Percentiles rank a stretch among this genome's conserved stretches.
Evolutionary conservation across 2,113 vertebrate species (phyloP).

Genomic region (Antennarius striatus): DNA sequence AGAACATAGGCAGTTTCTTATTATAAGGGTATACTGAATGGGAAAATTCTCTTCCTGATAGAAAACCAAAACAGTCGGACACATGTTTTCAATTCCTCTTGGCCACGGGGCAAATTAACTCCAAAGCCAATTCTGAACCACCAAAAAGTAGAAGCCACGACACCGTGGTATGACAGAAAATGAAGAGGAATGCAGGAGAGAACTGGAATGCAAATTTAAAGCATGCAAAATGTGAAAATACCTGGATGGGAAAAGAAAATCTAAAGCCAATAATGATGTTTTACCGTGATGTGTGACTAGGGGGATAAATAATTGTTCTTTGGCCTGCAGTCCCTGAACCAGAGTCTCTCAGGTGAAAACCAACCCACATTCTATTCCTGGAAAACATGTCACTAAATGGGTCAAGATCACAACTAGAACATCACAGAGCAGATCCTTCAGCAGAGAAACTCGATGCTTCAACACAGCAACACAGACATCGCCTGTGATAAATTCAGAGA

Average conservation of each 20-base stretch:
- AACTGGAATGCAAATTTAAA: constrained; percentile 16
- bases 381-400: constrained; percentile 74
- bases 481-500: neutral
- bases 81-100: constrained; percentile 64
- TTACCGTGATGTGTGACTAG: neutral
- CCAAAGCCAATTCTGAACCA: constrained; percentile 47
- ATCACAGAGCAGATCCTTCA: constrained; percentile 27
- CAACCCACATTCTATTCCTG: constrained; percentile 75
- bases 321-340: constrained; percentile 12
- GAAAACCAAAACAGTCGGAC: constrained; percentile 50
- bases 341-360: constrained; percentile 53
- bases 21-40: constrained; percentile 17
- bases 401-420: constrained; percentile 63
- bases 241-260: neutral
- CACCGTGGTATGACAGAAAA: constrained; percentile 23
- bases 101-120: constrained; percentile 41
- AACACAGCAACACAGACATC: neutral
- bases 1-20: constrained; percentile 20
- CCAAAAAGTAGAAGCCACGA: constrained; percentile 32
- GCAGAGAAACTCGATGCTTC: neutral
- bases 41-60: constrained; percentile 44
- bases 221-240: neutral
- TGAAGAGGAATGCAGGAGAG: constrained; percentile 5
- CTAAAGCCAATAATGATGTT: constrained; percentile 2
- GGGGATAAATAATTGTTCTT: constrained; percentile 14